Base-by-base conservation (phyloP, 1,140 invertebrate genomes). In the Gryllus bimaculatus region DNA sequence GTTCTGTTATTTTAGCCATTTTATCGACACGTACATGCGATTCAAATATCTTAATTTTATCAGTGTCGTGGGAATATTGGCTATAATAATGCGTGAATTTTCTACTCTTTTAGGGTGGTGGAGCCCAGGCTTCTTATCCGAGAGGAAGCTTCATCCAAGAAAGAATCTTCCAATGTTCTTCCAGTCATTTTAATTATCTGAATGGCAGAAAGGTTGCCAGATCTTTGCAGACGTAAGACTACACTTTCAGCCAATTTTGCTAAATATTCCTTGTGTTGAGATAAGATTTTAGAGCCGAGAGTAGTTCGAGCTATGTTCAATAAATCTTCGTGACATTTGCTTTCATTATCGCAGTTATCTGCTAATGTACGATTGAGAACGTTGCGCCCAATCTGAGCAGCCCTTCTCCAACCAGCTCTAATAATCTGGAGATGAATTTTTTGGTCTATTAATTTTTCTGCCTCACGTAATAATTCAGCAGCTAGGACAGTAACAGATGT, bases 11-110 rank as follows among this genome's bases (percentile, higher is more conserved):
- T 87, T 99, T 99, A 6, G 98, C 94, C 88, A 99, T 93, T 0
- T 97, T 98, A 86, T 99, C 98, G 1, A 99, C 98, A 83, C 96
- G 93, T 79, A 99, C 97, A 82, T 96, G 92, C 18, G 97, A 98
- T 78, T 98, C 98, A 89, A 99, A 99, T n/a, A 99, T 95, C 90
- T 99, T 99, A 81, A 99, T 98, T 88, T 99, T 99, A 84, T 99
- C 98, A 21, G 97, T 98, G 86, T 99, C 98, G 99, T 99, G 0
- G 98, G 96, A 54, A 98, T 99, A 85, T 99, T 99, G n/a, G 98
- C 98, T 84, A 99, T 97, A 15, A 99, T 90, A 84, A 99, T 99
- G 84, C 93, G 94, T 13, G 97, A 96, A 83, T 93, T 98, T 87
- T 98, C 96, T 83, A 99, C 88, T 79, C 90, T 87, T 85, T 96